These are phyloP conservation scores for Corythucha ciliata DNA, from an alignment of 2,888 invertebrate genomes.

Conservation along the genomic window DNA sequence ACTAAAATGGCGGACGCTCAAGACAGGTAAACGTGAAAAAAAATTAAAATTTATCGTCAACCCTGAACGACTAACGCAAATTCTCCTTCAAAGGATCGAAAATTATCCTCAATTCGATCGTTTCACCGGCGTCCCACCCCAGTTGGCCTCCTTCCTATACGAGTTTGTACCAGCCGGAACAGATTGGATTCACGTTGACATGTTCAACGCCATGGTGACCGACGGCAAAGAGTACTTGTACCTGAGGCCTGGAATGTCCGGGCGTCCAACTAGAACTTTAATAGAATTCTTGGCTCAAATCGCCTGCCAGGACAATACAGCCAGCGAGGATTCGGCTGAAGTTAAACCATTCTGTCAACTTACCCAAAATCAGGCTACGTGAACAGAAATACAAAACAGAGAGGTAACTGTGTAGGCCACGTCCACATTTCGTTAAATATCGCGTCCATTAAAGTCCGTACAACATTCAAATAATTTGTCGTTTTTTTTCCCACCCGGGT, in stretches of 20 bases:
- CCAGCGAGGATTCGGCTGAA: conserved; percentile 10
- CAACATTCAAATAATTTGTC: too few species aligned
- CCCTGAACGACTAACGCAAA: neutral
- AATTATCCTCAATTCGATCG: conserved; percentile 9
- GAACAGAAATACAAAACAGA: too few species aligned
- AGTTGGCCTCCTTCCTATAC: conserved; percentile 48
- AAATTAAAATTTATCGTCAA: neutral
- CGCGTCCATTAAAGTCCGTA: too few species aligned
- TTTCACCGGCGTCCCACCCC: conserved; percentile 26
- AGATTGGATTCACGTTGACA: conserved; percentile 74
- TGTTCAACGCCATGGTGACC: conserved; percentile 60
- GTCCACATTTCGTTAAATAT: too few species aligned
- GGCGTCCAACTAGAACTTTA: conserved; percentile 62
- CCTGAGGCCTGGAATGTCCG: conserved; percentile 57
- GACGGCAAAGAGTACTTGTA: conserved; percentile 49
- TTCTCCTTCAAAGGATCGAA: neutral
- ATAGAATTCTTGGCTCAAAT: conserved; percentile 57
- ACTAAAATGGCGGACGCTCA: conserved; percentile 22
- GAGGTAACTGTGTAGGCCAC: too few species aligned
- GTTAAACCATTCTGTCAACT: conserved; percentile 16
- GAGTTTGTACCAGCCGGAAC: conserved; percentile 58
- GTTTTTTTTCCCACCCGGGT: too few species aligned
- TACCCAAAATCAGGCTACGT: too few species aligned
- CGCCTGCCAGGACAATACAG: conserved; percentile 26
- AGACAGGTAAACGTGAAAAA: neutral